These are phyloP conservation scores for Dolichotis patagonum DNA, from an alignment of 2,113 vertebrate species.

Conservation along the genomic window DNA sequence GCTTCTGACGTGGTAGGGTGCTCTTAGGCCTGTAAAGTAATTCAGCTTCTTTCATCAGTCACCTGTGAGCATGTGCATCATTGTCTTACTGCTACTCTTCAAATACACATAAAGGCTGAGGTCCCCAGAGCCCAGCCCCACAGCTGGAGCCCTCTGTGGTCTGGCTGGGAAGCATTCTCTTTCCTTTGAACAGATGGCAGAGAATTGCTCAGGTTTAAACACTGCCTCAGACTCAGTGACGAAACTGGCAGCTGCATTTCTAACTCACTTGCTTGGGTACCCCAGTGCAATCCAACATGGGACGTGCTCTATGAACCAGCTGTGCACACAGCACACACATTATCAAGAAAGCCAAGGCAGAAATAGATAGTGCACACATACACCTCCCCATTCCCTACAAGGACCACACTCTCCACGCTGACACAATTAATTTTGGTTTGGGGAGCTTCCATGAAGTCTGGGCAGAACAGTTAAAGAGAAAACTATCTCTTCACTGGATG, in stretches of 20 bases:
- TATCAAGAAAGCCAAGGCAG: background rate
- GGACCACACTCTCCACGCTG: background rate
- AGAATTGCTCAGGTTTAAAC: conserved; percentile 51
- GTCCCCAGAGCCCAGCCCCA: background rate
- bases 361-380: background rate
- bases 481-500: background rate
- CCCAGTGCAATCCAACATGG: background rate
- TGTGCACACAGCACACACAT: background rate
- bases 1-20: background rate
- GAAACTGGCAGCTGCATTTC: conserved; percentile 14
- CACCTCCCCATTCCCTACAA: background rate
- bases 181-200: conserved; percentile 68
- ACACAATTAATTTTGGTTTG: background rate
- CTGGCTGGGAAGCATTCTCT: conserved; percentile 15
- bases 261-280: background rate
- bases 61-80: background rate
- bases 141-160: background rate
- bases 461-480: conserved; percentile 33
- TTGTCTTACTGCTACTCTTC: conserved; percentile 42
- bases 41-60: background rate
- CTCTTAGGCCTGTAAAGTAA: background rate
- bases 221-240: background rate
- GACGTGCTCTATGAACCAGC: background rate
- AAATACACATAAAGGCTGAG: background rate
- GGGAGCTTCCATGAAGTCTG: background rate